Evolutionary conservation across 2,888 invertebrate species (phyloP), one percentile per base, ranked within the genome.

Genomic region (Harpalus rufipes): DNA sequence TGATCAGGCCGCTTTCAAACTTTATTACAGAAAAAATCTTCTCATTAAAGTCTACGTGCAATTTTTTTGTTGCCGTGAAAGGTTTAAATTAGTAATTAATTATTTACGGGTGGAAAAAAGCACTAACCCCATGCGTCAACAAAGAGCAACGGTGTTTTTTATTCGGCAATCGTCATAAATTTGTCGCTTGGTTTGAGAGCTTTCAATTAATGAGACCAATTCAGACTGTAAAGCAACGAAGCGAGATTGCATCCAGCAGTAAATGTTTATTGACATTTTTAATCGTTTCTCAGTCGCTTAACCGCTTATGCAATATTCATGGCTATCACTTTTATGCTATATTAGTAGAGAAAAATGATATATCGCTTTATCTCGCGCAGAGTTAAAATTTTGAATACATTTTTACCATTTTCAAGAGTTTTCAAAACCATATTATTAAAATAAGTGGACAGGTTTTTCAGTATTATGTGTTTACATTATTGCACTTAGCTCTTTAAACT

Each of bases 191-290:
- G 51, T 51, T 76, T 51, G 44, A 44, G 51, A 18, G 76, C 78
- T 78, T 78, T 58, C 58, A 78, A 78, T 78, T 78, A 78, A 78
- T 78, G 78, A 78, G 14, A 21, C 21, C 78, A 58, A 78, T 78
- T 78, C 78, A 78, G n/a, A 32, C 14, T 39, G 25, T 41, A 41
- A 72, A 32, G 44, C 56, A 58, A 25, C 16, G 41, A n/a, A 16
- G 16, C 44, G 56, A 58, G 58, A 32, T 32, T 78, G 16, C 78
- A 78, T 7, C 14, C 16, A 16, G 18, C 58, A 18, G 58, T 78
- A 74, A 74, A n/a, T 41, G 68, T 41, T 12, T 74, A 78, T 78
- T 78, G 78, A 78, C 58, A 78, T 58, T 78, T 78, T 78, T 58
- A 76, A 58, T 14, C 21, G 16, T 7, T 14, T 74, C 44, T 44